These are phyloP conservation scores for Ectemnius lituratus DNA, from an alignment of 2,888 invertebrate species.

Conservation along the genomic window DNA sequence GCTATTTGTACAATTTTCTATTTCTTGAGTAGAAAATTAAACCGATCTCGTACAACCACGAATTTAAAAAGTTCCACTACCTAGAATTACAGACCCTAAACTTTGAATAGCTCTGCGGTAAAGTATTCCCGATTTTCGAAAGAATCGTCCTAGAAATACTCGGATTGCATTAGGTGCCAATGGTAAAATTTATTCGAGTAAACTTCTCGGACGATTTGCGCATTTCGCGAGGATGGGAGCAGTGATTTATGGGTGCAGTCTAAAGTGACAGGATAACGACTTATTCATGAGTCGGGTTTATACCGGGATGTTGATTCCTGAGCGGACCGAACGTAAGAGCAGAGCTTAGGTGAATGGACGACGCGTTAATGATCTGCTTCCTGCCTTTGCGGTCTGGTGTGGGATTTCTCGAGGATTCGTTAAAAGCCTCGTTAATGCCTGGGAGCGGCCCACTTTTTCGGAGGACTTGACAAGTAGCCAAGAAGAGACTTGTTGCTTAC, in stretches of 20 bases:
- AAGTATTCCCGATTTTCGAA: no score
- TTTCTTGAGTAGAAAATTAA: no score
- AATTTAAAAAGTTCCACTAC: no score
- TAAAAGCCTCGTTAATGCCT: constrained; percentile 51
- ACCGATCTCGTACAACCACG: no score
- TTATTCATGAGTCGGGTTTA: constrained; percentile 73
- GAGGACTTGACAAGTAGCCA: constrained; percentile 35
- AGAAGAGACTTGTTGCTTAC: constrained; percentile 49
- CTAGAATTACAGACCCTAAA: no score
- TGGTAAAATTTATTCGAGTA: no score
- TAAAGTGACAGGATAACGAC: constrained; percentile 67
- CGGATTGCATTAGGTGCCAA: no score
- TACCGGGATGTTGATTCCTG: constrained; percentile 44
- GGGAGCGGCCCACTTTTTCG: constrained; percentile 26
- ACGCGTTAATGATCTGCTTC: constrained; percentile 65
- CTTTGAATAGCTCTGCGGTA: no score
- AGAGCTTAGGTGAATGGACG: constrained; percentile 48
- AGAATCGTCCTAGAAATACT: no score
- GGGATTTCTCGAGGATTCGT: constrained; percentile 56
- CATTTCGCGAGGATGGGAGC: not conserved
- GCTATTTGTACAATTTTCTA: no score
- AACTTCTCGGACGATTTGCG: no score
- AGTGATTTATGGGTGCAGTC: constrained; percentile 72
- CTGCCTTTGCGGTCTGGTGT: constrained; percentile 38
- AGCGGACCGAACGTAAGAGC: constrained; percentile 36